Conservation (phyloP, 2,888 invertebrate species). For the Lymantria dispar region DNA sequence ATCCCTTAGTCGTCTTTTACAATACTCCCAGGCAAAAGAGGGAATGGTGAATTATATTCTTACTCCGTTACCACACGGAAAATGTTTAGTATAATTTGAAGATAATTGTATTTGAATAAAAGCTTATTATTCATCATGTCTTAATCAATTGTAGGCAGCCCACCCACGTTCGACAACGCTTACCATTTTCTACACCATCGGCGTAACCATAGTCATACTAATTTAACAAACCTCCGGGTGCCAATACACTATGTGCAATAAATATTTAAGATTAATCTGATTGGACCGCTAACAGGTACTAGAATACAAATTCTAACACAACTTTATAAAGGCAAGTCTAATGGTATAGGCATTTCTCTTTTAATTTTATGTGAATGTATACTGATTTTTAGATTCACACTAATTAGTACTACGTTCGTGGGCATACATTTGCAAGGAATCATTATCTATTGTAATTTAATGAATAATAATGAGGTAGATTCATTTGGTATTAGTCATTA, state of each 20-base stretch:
- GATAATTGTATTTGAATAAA: conserved; percentile 25
- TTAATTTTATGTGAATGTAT: conserved; percentile 30
- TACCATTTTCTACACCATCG: conserved; percentile 75
- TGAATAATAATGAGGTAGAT: conserved; percentile 6
- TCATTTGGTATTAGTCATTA: conserved; percentile 2
- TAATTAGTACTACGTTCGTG: conserved; percentile 21
- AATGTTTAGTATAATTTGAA: not conserved
- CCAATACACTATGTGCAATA: conserved; percentile 76
- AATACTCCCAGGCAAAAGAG: too few species aligned
- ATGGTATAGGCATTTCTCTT: conserved; percentile 41
- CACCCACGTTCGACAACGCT: conserved; percentile 73
- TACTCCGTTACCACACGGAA: too few species aligned
- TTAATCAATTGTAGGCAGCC: conserved; percentile 68
- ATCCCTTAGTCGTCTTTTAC: too few species aligned
- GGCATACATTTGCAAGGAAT: conserved; percentile 13
- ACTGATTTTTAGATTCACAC: conserved; percentile 24
- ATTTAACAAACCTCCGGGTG: conserved; percentile 67
- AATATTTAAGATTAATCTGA: conserved; percentile 82
- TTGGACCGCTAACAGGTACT: conserved; percentile 61
- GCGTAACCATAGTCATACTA: conserved; percentile 76
- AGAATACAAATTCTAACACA: conserved; percentile 66
- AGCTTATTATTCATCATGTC: conserved; percentile 74
- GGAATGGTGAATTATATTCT: too few species aligned
- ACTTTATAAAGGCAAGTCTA: conserved; percentile 37
- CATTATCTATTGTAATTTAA: conserved; percentile 15